Conservation (phyloP, 2,113 vertebrate species). For the Brachyhypopomus occidentalis region DNA sequence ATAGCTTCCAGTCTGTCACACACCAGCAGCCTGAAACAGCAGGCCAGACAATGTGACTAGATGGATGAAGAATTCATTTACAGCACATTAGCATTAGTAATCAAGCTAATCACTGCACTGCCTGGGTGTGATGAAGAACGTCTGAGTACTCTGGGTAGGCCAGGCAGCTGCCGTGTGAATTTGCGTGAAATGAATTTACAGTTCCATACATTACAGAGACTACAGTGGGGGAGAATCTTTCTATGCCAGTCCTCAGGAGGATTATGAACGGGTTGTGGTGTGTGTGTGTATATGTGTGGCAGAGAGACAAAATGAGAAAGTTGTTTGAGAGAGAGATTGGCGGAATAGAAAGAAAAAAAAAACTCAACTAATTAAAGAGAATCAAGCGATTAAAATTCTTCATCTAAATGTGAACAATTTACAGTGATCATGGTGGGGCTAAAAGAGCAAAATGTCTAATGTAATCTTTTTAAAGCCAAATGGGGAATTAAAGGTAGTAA, state of each 20-base stretch:
- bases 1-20: conserved; percentile 14
- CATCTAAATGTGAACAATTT: conserved; percentile 59
- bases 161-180: conserved; percentile 20
- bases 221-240: conserved; percentile 15
- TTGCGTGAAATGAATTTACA: background rate
- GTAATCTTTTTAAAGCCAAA: conserved; percentile 33
- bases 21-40: conserved; percentile 25
- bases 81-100: conserved; percentile 49
- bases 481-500: conserved; percentile 8
- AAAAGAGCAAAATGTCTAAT: conserved; percentile 7
- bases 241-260: conserved; percentile 5
- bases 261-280: background rate
- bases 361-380: conserved; percentile 63
- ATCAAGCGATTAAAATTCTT: conserved; percentile 56
- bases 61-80: conserved; percentile 45
- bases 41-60: conserved; percentile 40
- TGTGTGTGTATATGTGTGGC: background rate
- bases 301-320: conserved; percentile 4
- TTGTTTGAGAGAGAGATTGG: conserved; percentile 57
- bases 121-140: conserved; percentile 43
- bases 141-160: conserved; percentile 20
- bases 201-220: conserved; percentile 2
- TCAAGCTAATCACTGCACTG: conserved; percentile 42
- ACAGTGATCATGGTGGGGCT: conserved; percentile 8
- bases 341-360: conserved; percentile 34